Evolutionary conservation across 2,888 invertebrate genomes (phyloP).

Genomic region (Hypomecis punctinalis): DNA sequence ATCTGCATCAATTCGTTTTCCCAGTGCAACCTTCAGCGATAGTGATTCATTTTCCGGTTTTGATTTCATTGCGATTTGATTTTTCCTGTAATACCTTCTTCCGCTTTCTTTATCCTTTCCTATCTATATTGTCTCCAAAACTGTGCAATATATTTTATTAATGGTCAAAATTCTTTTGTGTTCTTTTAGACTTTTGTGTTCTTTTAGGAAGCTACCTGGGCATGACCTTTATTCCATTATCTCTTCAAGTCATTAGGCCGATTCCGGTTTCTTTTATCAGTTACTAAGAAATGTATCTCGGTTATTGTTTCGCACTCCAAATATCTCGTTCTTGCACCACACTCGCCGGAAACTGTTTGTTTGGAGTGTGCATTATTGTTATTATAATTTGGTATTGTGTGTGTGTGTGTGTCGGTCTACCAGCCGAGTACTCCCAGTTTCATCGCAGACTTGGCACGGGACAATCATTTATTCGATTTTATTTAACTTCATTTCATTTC

Average conservation of each 20-base stretch:
- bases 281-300: not conserved
- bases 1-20: no score
- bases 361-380: constrained; percentile 65
- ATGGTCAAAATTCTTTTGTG: no score
- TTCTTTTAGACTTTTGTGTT: no score
- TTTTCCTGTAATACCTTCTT: not conserved
- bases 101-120: not conserved
- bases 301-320: constrained; percentile 7
- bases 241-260: not conserved
- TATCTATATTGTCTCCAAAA: not conserved
- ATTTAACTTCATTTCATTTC: constrained; percentile 1
- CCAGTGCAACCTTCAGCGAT: no score
- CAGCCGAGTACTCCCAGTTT: constrained; percentile 30
- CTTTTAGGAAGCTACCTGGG: constrained; percentile 21
- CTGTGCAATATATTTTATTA: no score
- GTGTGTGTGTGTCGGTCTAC: constrained; percentile 47
- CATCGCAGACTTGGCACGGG: constrained; percentile 18
- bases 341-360: constrained; percentile 68
- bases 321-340: constrained; percentile 42
- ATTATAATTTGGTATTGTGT: constrained; percentile 71
- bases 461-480: constrained; percentile 26
- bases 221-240: constrained; percentile 26
- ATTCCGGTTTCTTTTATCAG: constrained; percentile 1
- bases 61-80: not conserved
- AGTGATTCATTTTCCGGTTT: no score